Evolutionary conservation across 2,113 vertebrate species (phyloP).

Genomic region (Colaptes auratus): DNA sequence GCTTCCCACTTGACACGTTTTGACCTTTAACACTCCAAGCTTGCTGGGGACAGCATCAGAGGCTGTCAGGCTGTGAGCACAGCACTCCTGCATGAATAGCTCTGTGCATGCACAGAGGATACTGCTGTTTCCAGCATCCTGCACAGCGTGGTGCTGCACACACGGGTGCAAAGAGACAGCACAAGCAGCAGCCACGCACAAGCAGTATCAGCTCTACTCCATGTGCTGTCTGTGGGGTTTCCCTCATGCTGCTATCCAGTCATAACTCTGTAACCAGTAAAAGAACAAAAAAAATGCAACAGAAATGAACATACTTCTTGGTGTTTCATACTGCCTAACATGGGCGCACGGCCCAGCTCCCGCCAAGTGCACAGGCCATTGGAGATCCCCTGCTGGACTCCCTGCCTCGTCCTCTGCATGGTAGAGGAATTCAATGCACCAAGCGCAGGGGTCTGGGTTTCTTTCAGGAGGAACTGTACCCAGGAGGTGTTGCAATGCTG

Average conservation of each 20-base stretch:
- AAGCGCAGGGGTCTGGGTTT: rapidly evolving
- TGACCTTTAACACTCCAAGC: background rate
- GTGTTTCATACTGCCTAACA: background rate
- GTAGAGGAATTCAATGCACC: background rate
- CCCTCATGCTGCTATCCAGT: background rate
- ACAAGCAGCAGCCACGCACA: background rate
- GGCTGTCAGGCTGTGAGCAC: background rate
- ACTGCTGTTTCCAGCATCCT: background rate
- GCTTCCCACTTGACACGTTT: rapidly evolving
- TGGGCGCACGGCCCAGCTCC: background rate
- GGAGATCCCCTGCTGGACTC: background rate
- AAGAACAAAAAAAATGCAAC: background rate
- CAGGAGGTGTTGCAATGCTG: background rate
- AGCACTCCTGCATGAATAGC: background rate
- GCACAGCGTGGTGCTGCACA: background rate
- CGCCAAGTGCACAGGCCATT: rapidly evolving
- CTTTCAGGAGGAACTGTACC: background rate
- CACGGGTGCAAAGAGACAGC: background rate
- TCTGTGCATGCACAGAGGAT: background rate
- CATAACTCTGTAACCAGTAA: background rate
- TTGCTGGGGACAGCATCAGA: rapidly evolving
- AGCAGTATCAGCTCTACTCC: background rate
- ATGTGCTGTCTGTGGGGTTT: background rate
- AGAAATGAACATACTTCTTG: background rate
- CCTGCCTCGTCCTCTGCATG: background rate